Base-by-base conservation (phyloP, 92 coral and sea anemone species). In the Chrysogorgia sp. region DNA sequence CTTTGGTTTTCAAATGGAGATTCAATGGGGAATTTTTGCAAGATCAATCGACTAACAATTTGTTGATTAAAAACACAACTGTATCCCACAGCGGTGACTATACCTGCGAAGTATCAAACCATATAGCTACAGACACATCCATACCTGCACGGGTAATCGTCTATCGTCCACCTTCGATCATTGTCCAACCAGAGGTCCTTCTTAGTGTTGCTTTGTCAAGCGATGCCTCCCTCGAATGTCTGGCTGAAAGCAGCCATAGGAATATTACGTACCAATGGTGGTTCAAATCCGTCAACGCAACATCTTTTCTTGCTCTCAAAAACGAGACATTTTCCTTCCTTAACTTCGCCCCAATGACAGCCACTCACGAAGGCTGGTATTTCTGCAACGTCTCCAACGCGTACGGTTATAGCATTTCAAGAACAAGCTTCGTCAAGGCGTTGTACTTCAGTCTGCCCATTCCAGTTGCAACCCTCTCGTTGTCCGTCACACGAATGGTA, bases 201-300 rank as follows among this genome's bases (percentile, higher is more conserved):
- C 41, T 85, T 84, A 79, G 83, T 49, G 82, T 81, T 19, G 60
- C 77, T 10, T 24, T 86, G 8, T 77, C 64, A 60, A 67, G 81
- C n/a, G 82, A 70, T n/a, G 79, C 70, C 43, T 76, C 60, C 69
- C 82, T 91, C 13, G 29, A 67, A 24, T 88, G 91, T 47, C 59
- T 56, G 20, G 90, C 83, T 0, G 66, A 74, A 25, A 83, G 88
- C 72, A 71, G 67, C 3, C 45, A 68, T 15, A 61, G 21, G 10
- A 87, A 89, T 14, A 61, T 88, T 15, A 62, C 74, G 2, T 91
- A 88, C 34, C 89, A 89, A 22, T 91, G 96, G 96, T 84, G 70
- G 62, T 88, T 81, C 82, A 91, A 48, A 57, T 67, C 86, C 6
- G 50, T 23, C 10, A 26, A 58, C 12, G 71, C 71, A 10, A 62